Evolutionary conservation across 53 echinoderm and acorn worm species (phyloP), one percentile per base, ranked within the genome.

Genomic region (Astropecten irregularis): DNA sequence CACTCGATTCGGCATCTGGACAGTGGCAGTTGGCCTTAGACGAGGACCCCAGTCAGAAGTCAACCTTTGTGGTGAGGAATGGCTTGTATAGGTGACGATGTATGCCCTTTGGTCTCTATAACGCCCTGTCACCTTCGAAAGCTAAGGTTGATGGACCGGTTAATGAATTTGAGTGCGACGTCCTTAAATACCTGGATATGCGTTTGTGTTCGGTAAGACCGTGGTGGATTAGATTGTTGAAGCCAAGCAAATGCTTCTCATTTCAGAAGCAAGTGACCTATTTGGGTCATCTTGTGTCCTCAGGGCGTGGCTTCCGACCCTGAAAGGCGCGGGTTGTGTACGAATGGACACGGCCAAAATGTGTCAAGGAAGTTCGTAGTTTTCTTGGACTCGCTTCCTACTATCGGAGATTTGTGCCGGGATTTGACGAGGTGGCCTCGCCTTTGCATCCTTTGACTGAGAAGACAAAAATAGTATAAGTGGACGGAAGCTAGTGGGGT

Each of bases 21-120:
- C 68, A 89, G 44, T 76, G 89, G 89, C 89, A 89, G 37, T 69
- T 90, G 7, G 85, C 77, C 15, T n/a, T 84, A 3, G 84, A 68
- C 10, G 69, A 89, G 2, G 70, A 84, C 9, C 84, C 76, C 1
- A 83, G 58, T 35, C 55, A 90, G 39, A 90, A 85, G 54, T 34
- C 90, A 0, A 69, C 76, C 16, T 85, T 85, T 58, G 77, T 84
- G 20, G 85, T 84, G 23, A 21, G 89, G 25, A 76, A 81, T 37
- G 84, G 89, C 31, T 50, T 77, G 25, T 89, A 77, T 20, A 7
- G 56, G 22, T 85, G 83, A n/a, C n/a, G n/a, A n/a, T n/a, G n/a
- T n/a, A n/a, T n/a, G n/a, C n/a, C n/a, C n/a, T n/a, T n/a, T n/a
- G 83, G 44, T 16, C 3, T 77, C 85, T 1, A 72, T 89, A 81